Base-by-base conservation (phyloP, 2,797 vertebrate species). In the Epinephelus awoara region DNA sequence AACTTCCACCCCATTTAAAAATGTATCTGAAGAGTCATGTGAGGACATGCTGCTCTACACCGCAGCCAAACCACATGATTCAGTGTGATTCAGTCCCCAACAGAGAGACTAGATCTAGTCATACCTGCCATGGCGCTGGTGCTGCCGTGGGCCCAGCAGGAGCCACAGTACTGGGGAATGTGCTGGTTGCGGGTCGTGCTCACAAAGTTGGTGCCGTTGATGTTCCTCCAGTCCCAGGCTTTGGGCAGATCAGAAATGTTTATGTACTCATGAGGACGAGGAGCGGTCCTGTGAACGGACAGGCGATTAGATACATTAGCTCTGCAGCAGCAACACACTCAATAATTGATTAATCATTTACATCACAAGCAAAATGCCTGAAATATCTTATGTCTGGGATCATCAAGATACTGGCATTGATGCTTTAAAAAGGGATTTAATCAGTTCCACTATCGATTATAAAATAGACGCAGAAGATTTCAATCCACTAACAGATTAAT, bases 101-200 rank as follows among this genome's bases (percentile, higher is more conserved):
- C 2, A 4, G n/a, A 4, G 21, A 69, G 42, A 9, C 1, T 6
- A 2, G 3, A 1, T 0, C 2, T 34, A 71, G 15, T 58, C 72
- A 14, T 93, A 99, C 98, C 98, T 91, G 98, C 98, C 86, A 99
- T 79, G 1, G 98, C 97, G 0, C 98, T 99, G 86, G 98, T 99
- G 94, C 96, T 98, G 73, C 97, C 97, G 0, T 98, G 97, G 0
- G 98, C 98, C 98, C 98, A 99, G 91, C 98, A 99, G 63, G 97
- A 99, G 4, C 98, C 98, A 10, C 98, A 99, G 94, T 99, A 99
- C 93, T 98, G 98, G 0, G 98, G 98, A 70, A 99, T 99, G 95
- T 99, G 98, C 93, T 99, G 98, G 94, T 99, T 99, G 47, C 98
- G 95, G 2, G 97, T 99, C 4, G 97, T 92, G 84, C 98, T 99